Conservation (phyloP, 1,140 invertebrate genomes). For the Diplogasteroides magnus region DNA sequence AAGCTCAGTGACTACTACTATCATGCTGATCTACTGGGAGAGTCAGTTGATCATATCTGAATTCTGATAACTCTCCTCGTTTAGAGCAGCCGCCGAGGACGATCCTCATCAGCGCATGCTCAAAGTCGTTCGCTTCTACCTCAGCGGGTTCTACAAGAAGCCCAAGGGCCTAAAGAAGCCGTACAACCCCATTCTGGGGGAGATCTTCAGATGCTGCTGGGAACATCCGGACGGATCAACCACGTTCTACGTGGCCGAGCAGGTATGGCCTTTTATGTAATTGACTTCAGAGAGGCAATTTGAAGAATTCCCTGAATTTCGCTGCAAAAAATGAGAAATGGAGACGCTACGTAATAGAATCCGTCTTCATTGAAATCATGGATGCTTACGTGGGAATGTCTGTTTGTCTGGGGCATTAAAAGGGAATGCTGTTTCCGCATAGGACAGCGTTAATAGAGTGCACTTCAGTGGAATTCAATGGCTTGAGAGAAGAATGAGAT, state of each 20-base stretch:
- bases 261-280: constrained; percentile 63
- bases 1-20: constrained; percentile 64
- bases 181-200: constrained; percentile 64
- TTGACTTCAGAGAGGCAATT: no score
- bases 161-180: constrained; percentile 63
- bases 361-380: no score
- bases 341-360: no score
- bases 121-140: constrained; percentile 58
- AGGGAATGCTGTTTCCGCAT: no score
- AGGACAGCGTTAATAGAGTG: no score
- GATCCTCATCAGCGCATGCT: constrained; percentile 61
- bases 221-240: constrained; percentile 66
- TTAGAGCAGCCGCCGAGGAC: constrained; percentile 33
- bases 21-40: constrained; percentile 67
- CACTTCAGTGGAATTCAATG: no score
- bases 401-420: no score
- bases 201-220: constrained; percentile 62
- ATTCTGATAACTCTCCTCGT: no score
- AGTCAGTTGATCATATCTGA: constrained; percentile 70
- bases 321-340: no score
- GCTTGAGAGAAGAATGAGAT: no score
- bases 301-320: no score
- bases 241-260: constrained; percentile 87
- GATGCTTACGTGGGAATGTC: no score
- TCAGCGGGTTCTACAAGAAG: constrained; percentile 62